These are phyloP conservation scores for Rhynchonycteris naso DNA, from an alignment of 2,797 vertebrate species.

Conservation along the genomic window DNA sequence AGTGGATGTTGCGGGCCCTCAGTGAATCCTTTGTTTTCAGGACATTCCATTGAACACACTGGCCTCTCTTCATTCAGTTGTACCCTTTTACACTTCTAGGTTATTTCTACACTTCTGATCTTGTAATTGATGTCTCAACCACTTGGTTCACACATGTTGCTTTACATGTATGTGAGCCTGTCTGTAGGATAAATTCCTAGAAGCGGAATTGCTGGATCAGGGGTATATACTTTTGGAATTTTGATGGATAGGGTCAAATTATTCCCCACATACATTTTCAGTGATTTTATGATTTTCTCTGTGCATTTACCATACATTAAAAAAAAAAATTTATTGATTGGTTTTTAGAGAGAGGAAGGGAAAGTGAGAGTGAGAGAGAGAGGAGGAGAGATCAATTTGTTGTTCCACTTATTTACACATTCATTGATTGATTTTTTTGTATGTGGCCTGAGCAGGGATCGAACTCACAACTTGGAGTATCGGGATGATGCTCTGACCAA, in stretches of 20 bases:
- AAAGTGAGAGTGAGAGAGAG: too few species aligned
- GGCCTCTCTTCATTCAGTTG: neutral
- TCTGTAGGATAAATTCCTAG: neutral
- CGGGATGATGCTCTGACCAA: too few species aligned
- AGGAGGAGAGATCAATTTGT: too few species aligned
- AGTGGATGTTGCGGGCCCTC: neutral
- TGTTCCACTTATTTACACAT: too few species aligned
- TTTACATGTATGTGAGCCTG: neutral
- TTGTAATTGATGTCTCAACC: neutral
- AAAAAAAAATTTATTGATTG: too few species aligned
- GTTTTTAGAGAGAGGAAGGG: too few species aligned
- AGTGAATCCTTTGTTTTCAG: neutral
- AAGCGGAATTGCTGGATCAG: neutral
- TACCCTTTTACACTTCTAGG: neutral
- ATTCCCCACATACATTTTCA: neutral
- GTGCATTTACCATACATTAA: neutral
- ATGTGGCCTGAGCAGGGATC: too few species aligned
- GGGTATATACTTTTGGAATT: neutral
- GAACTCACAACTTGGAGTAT: too few species aligned
- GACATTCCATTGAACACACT: fast-evolving
- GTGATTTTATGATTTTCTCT: neutral
- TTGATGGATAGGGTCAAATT: neutral
- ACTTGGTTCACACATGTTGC: neutral
- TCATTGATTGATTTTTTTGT: too few species aligned
- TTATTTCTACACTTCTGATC: neutral